Evolutionary conservation across 2,113 vertebrate genomes (phyloP).

Genomic region (Microcebus tavaratra): DNA sequence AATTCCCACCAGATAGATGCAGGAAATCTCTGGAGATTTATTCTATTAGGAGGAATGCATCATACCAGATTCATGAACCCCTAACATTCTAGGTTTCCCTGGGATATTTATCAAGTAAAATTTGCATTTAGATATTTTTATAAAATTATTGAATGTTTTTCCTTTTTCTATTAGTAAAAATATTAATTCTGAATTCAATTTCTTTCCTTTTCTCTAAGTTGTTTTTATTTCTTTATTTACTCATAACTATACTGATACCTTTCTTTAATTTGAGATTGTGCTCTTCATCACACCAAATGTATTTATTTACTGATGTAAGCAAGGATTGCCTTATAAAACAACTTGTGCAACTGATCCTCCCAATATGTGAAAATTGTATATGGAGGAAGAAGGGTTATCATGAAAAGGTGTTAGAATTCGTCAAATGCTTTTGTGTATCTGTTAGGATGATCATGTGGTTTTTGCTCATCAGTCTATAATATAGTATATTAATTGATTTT

Average conservation of each 20-base stretch:
- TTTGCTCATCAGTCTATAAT: neutral
- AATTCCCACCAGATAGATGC: neutral
- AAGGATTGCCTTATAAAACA: neutral
- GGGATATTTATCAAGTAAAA: neutral
- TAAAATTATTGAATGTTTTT: slow-evolving; percentile 17
- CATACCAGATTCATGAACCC: neutral
- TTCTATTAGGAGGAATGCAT: neutral
- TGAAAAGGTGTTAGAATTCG: neutral
- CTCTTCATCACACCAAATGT: neutral
- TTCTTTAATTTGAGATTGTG: neutral
- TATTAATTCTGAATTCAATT: slow-evolving; percentile 29
- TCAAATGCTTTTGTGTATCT: neutral
- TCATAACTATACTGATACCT: too few species aligned
- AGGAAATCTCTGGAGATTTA: slow-evolving; percentile 8
- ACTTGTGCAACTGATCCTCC: neutral
- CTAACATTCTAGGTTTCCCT: neutral
- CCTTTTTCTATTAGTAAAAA: neutral
- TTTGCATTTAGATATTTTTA: neutral
- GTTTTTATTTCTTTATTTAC: too few species aligned
- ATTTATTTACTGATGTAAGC: neutral
- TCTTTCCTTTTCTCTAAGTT: neutral
- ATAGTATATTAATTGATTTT: neutral
- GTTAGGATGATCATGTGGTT: neutral
- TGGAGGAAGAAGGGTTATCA: neutral
- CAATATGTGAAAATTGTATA: neutral